Evolutionary conservation across 2,888 invertebrate genomes (phyloP).

Genomic region (Acronicta psi): DNA sequence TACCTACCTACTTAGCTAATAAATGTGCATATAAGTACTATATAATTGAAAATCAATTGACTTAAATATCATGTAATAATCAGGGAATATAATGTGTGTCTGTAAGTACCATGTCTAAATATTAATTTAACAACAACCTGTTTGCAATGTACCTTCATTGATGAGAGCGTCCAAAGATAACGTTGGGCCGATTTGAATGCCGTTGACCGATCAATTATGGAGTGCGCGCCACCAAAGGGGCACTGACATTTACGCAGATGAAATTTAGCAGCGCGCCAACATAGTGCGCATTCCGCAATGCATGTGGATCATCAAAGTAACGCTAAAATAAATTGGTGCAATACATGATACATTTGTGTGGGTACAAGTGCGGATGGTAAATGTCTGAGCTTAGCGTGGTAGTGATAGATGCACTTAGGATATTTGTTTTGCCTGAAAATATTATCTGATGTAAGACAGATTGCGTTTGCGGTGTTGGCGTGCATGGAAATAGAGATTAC

Average conservation of each 20-base stretch:
- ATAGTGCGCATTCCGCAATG: slow-evolving; percentile 68
- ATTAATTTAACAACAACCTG: slow-evolving; percentile 36
- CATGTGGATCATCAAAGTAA: slow-evolving; percentile 69
- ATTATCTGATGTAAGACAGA: slow-evolving; percentile 45
- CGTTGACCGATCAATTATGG: slow-evolving; percentile 81
- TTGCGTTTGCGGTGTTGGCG: slow-evolving; percentile 9
- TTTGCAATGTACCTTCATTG: slow-evolving; percentile 53
- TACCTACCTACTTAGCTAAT: too few relatives aligned
- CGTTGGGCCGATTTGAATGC: slow-evolving; percentile 71
- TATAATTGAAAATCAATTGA: too few relatives aligned
- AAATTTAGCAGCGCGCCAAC: slow-evolving; percentile 75
- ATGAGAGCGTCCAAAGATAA: slow-evolving; percentile 70
- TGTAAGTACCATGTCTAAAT: neutral
- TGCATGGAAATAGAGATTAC: slow-evolving; percentile 8
- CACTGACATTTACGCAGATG: slow-evolving; percentile 81
- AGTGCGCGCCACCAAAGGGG: slow-evolving; percentile 62
- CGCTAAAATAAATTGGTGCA: slow-evolving; percentile 64
- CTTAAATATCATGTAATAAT: too few relatives aligned
- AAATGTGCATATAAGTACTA: too few relatives aligned
- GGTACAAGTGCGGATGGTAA: slow-evolving; percentile 34
- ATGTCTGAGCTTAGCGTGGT: slow-evolving; percentile 39
- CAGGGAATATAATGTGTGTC: too few relatives aligned
- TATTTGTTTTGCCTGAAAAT: slow-evolving; percentile 45
- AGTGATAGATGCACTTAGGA: slow-evolving; percentile 49
- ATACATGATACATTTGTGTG: slow-evolving; percentile 40